Base-by-base conservation (phyloP, 2,797 vertebrate genomes). In the Anabacerthia variegaticeps region DNA sequence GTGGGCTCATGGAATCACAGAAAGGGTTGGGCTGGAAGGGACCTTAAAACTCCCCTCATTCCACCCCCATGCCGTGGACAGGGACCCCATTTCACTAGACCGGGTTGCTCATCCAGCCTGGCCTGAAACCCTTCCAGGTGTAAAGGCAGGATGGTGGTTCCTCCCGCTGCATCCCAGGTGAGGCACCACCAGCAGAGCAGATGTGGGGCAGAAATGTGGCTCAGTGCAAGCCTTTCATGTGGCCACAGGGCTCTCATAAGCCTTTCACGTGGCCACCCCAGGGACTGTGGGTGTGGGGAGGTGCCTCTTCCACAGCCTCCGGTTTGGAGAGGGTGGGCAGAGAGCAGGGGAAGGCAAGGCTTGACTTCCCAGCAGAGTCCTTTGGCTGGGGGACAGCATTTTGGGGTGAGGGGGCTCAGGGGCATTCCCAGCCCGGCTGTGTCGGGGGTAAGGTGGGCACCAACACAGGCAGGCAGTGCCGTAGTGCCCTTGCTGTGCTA, bases 181-280 rank as follows among this genome's bases (percentile, higher is more conserved):
- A 41, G 36, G 49, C 32, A 32, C 41, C 46, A 7, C 30, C 3
- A 63, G 54, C 21, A 32, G 59, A n/a, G 59, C 4, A 23, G 34
- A 22, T 2, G 3, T 9, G 14, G 32, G 49, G 52, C n/a, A 73
- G 67, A 76, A 66, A 28, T 0, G 0, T 16, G 10, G 19, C 43
- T 54, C 49, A 8, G 7, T 3, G 17, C 20, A 16, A 23, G 23
- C 4, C 43, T 34, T 23, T 7, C 34, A 18, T 13, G 14, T 14
- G 39, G 41, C 41, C 41, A 16, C 41, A 17, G 16, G 41, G 41
- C 41, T 41, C 16, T 41, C 41, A 41, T 17, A 14, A 23, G 27
- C 4, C 43, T 34, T 23, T 7, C 34, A 39, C 39, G 12, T 39
- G 39, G 39, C 39, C 39, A 41, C 41, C 11, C 48, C 39, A 12